Percentiles rank a stretch among this genome's conserved stretches.
These are phyloP conservation scores for Heliconius ismenius DNA, from an alignment of 2,888 invertebrate genomes.

Conservation along the genomic window DNA sequence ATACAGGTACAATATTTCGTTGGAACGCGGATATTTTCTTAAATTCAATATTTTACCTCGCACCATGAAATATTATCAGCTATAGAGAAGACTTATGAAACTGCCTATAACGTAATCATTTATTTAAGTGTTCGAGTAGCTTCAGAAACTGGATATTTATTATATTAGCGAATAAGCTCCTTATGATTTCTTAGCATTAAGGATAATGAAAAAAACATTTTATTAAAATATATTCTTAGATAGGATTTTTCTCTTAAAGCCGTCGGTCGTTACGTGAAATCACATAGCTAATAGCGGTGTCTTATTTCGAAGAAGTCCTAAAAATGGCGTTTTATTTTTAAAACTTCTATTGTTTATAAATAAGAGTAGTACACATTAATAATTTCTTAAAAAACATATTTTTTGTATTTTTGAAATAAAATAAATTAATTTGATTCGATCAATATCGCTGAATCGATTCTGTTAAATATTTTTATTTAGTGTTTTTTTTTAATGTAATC, in stretches of 20 bases:
- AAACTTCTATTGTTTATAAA: neutral
- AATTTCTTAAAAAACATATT: neutral
- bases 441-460: neutral
- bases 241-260: constrained; percentile 28
- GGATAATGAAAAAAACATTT: constrained; percentile 35
- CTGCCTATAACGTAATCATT: constrained; percentile 57
- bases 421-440: neutral
- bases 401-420: neutral
- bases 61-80: constrained; percentile 67
- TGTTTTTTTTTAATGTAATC: neutral
- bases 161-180: constrained; percentile 51
- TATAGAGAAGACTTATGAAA: constrained; percentile 68
- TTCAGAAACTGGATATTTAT: constrained; percentile 60
- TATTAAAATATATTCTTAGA: constrained; percentile 29
- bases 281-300: constrained; percentile 26
- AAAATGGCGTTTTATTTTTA: neutral
- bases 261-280: constrained; percentile 21
- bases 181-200: constrained; percentile 41
- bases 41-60: constrained; percentile 62
- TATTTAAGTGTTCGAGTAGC: constrained; percentile 56
- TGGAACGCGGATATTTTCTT: constrained; percentile 39
- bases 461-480: neutral
- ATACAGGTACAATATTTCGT: constrained; percentile 34
- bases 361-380: neutral
- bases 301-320: constrained; percentile 16